Evolutionary conservation across 2,113 vertebrate species (phyloP).

Genomic region (Piprites chloris): DNA sequence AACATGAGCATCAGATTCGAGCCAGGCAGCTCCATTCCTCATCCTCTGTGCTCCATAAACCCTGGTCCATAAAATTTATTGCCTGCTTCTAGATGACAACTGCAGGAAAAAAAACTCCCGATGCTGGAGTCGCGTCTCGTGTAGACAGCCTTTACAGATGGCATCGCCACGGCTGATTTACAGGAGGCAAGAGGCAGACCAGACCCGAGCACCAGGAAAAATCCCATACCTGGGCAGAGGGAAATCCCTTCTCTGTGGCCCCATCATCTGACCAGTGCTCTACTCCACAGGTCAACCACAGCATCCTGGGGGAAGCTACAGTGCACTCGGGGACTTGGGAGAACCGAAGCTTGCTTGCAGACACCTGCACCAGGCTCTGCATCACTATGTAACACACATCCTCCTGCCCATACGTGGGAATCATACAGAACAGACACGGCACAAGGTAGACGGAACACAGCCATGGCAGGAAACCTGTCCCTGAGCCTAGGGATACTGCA

Average conservation of each 20-base stretch:
- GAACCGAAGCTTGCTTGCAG: fast-evolving
- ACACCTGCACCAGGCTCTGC: too few species aligned
- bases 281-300: background rate
- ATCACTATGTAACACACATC: background rate
- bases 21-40: conserved; percentile 56
- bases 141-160: conserved; percentile 41
- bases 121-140: background rate
- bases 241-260: background rate
- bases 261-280: background rate
- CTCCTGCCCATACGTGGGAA: fast-evolving
- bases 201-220: background rate
- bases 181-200: background rate
- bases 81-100: conserved; percentile 58
- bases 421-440: fast-evolving
- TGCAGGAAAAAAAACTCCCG: background rate
- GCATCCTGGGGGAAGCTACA: background rate
- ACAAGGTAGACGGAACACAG: background rate
- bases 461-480: background rate
- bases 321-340: fast-evolving
- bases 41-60: conserved; percentile 59
- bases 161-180: conserved; percentile 26
- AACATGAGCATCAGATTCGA: conserved; percentile 30
- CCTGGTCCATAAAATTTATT: conserved; percentile 60
- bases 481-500: background rate
- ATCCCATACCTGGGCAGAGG: background rate